Percentiles rank a stretch among this genome's conserved stretches.
Conservation (phyloP, 2,888 invertebrate species). For the Parochlus steinenii region DNA sequence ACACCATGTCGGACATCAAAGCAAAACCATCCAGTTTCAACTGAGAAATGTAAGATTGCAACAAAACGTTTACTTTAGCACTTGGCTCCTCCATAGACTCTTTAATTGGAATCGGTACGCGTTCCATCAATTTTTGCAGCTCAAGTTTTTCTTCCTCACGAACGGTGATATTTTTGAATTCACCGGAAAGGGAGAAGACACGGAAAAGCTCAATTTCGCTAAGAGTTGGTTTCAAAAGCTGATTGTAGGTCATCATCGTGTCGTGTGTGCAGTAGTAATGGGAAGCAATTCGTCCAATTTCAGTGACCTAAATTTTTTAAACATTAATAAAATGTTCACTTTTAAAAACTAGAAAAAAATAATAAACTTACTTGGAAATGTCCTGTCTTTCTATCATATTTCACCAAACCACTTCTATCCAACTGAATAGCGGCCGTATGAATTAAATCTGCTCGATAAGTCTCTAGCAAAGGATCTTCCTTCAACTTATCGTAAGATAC, state of each 20-base stretch:
- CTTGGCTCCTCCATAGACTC: slow-evolving; percentile 92
- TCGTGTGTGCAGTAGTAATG: slow-evolving; percentile 98
- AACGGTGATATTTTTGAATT: slow-evolving; percentile 86
- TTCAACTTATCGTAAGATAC: slow-evolving; percentile 62
- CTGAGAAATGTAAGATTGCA: slow-evolving; percentile 97
- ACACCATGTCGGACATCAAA: slow-evolving; percentile 98
- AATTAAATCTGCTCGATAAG: slow-evolving; percentile 82
- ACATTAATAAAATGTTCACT: background rate
- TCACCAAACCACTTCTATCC: slow-evolving; percentile 86
- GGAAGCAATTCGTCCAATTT: slow-evolving; percentile 91
- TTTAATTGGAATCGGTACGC: slow-evolving; percentile 97
- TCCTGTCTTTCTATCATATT: slow-evolving; percentile 90
- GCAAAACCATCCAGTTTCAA: slow-evolving; percentile 97
- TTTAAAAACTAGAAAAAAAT: background rate
- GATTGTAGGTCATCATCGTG: slow-evolving; percentile 93
- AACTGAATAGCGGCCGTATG: slow-evolving; percentile 85
- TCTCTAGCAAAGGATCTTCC: slow-evolving; percentile 72
- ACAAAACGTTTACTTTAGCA: slow-evolving; percentile 88
- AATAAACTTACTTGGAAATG: slow-evolving; percentile 31
- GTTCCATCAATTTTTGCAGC: slow-evolving; percentile 72
- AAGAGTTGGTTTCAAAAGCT: slow-evolving; percentile 85
- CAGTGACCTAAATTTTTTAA: slow-evolving; percentile 63
- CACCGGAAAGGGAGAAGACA: slow-evolving; percentile 95
- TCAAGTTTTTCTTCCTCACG: slow-evolving; percentile 95
- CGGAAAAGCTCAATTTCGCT: slow-evolving; percentile 95